phyloP scores from a whole-genome alignment of 2,797 vertebrate genomes.

The Sebastes steindachneri region DNA sequence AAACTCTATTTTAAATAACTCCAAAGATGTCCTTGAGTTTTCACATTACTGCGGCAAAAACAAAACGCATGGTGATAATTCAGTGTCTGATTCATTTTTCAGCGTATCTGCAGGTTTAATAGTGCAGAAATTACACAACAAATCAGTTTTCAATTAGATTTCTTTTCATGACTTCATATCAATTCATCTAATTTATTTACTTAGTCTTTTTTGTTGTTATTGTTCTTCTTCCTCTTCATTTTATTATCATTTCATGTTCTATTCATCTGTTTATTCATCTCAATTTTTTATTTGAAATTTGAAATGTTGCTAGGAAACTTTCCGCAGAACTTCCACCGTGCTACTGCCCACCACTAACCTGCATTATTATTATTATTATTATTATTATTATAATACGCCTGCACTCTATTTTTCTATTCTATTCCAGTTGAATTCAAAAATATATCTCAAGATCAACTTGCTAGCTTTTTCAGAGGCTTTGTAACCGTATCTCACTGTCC shows the following conservation, averaged over 20 bases:
- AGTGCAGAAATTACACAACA: neutral
- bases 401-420: neutral
- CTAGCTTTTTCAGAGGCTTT: no score
- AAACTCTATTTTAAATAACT: neutral
- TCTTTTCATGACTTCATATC: neutral
- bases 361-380: neutral
- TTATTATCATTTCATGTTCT: neutral
- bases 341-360: neutral
- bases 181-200: neutral
- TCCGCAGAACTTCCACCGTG: no score
- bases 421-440: no score
- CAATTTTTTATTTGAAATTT: neutral
- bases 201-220: neutral
- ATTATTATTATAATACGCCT: neutral
- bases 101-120: neutral
- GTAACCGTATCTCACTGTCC: no score
- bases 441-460: no score
- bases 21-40: neutral
- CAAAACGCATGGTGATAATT: neutral
- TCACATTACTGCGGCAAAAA: neutral
- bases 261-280: neutral
- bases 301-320: no score
- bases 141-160: neutral
- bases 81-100: neutral
- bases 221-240: neutral